Percentiles rank a stretch among this genome's conserved stretches.
phyloP scores from a whole-genome alignment of 2,113 vertebrate species.

The Grammomys dolichurus region DNA sequence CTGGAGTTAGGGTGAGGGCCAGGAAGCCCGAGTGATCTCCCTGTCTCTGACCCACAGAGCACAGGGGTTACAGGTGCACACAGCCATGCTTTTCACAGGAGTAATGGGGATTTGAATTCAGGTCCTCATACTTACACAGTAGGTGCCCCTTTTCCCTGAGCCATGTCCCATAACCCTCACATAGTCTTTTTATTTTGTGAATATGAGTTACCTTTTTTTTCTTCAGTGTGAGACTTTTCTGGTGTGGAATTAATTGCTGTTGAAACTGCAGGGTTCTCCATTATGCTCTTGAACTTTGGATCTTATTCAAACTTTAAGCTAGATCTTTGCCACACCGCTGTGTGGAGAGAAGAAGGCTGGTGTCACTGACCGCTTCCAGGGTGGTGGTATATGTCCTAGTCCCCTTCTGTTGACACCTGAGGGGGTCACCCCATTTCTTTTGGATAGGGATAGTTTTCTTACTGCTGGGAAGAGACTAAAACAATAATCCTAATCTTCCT shows the following conservation, averaged over 20 bases:
- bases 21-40: background rate
- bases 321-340: background rate
- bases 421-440: background rate
- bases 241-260: background rate
- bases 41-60: background rate
- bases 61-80: background rate
- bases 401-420: background rate
- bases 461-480: background rate
- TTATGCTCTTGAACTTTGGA: background rate
- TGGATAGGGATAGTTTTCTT: background rate
- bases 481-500: background rate
- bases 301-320: slow-evolving; percentile 35
- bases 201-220: background rate
- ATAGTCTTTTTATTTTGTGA: background rate
- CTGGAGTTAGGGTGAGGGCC: background rate
- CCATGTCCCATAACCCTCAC: background rate
- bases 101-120: background rate
- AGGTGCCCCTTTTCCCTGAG: too few species aligned
- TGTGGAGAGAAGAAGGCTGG: background rate
- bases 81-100: background rate
- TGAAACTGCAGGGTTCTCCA: background rate
- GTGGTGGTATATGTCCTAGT: background rate
- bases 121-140: background rate
- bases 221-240: slow-evolving; percentile 1
- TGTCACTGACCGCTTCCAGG: background rate